These are phyloP conservation scores for Papilio polytes DNA, from an alignment of 1,140 invertebrate species.

Conservation along the genomic window DNA sequence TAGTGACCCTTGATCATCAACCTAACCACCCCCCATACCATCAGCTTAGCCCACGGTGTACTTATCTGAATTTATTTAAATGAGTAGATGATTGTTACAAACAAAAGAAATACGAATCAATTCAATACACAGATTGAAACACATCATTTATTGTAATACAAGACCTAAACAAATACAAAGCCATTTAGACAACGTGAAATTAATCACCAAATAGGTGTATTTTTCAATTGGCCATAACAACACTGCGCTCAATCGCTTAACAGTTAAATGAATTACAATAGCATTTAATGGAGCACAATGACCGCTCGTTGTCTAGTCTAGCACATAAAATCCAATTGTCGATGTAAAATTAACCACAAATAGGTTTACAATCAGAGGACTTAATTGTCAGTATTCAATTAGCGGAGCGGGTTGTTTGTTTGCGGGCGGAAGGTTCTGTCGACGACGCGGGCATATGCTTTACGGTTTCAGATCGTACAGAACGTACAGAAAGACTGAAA, in stretches of 20 bases:
- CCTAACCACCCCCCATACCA: too few species aligned
- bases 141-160: background rate
- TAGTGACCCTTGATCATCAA: too few species aligned
- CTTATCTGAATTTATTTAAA: too few species aligned
- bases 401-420: slow-evolving; percentile 25
- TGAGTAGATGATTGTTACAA: background rate
- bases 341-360: slow-evolving; percentile 40
- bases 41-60: too few species aligned
- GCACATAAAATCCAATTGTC: slow-evolving; percentile 38
- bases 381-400: slow-evolving; percentile 39
- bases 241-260: background rate
- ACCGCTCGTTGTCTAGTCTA: slow-evolving; percentile 33
- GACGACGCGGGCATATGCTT: background rate
- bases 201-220: background rate
- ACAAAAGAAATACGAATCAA: background rate
- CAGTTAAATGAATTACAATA: slow-evolving; percentile 37
- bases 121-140: background rate
- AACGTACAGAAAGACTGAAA: background rate
- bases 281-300: slow-evolving; percentile 32
- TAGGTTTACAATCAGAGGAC: slow-evolving; percentile 36
- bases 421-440: slow-evolving; percentile 3
- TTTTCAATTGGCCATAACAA: slow-evolving; percentile 28
- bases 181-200: background rate
- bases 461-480: background rate
- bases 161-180: background rate